These are phyloP conservation scores for Trachemys scripta DNA, from an alignment of 2,113 vertebrate genomes.

Conservation along the genomic window DNA sequence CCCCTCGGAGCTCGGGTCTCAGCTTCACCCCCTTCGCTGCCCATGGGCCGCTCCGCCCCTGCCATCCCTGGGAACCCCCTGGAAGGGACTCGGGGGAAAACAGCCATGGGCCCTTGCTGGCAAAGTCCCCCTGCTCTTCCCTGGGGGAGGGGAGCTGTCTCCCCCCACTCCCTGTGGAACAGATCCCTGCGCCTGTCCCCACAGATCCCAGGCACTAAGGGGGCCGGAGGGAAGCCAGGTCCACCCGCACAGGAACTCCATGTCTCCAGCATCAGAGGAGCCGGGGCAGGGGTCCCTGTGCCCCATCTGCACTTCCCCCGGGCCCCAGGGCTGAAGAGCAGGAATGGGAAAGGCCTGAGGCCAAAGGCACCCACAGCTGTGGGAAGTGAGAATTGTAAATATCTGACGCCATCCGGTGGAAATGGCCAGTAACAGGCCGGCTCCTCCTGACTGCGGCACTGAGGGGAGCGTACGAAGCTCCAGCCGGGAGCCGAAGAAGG, in stretches of 20 bases:
- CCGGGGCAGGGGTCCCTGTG: too few species aligned
- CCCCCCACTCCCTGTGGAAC: neutral
- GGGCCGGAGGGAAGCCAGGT: neutral
- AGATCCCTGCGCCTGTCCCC: neutral
- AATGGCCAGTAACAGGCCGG: neutral
- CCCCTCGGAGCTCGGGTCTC: too few species aligned
- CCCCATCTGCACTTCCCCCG: neutral
- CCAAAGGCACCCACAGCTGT: neutral
- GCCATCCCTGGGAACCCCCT: too few species aligned
- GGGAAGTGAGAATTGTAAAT: neutral
- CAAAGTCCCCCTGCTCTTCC: neutral
- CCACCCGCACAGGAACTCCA: neutral
- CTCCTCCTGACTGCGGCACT: too few species aligned
- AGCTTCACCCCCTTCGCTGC: neutral
- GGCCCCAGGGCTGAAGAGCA: too few species aligned
- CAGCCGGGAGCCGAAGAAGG: neutral
- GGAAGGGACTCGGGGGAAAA: neutral
- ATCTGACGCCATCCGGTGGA: neutral
- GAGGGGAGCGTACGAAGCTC: too few species aligned
- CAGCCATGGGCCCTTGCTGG: too few species aligned
- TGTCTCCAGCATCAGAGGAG: neutral
- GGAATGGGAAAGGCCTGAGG: neutral
- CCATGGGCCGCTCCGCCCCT: too few species aligned
- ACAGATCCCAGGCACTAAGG: neutral
- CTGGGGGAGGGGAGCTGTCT: too few species aligned